Percentiles rank a stretch among this genome's conserved stretches.
Evolutionary conservation across 2,797 vertebrate species (phyloP).

Genomic region (Pseudomugil gertrudae): DNA sequence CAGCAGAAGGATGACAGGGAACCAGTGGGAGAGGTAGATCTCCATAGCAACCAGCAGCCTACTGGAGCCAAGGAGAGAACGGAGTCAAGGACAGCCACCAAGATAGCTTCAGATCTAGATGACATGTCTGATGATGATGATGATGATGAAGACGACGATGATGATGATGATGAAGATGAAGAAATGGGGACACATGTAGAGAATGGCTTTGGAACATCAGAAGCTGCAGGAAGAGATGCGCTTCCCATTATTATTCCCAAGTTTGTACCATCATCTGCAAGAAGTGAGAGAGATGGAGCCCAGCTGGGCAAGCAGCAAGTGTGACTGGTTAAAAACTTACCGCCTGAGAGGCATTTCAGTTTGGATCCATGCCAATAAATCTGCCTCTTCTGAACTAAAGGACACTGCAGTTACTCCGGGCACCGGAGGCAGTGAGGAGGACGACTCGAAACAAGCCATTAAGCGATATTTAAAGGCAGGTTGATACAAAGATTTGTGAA

Average conservation of each 20-base stretch:
- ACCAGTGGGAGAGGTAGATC: constrained; percentile 71
- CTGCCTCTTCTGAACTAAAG: constrained; percentile 71
- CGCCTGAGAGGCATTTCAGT: constrained; percentile 39
- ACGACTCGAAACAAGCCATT: constrained; percentile 77
- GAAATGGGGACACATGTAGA: constrained; percentile 86
- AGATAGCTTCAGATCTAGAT: constrained; percentile 80
- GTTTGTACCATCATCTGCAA: constrained; percentile 85
- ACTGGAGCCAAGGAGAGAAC: constrained; percentile 34
- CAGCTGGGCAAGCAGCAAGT: constrained; percentile 92
- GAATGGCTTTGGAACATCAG: constrained; percentile 80
- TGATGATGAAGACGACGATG: constrained; percentile 43
- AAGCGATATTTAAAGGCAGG: constrained; percentile 46
- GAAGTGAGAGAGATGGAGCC: constrained; percentile 79
- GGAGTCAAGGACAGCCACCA: constrained; percentile 42
- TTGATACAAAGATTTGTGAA: constrained; percentile 52
- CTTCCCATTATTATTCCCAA: constrained; percentile 86
- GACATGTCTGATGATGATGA: constrained; percentile 80
- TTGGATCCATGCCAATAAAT: constrained; percentile 67
- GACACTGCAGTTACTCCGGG: constrained; percentile 31
- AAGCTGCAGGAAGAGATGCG: constrained; percentile 82
- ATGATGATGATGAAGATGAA: constrained; percentile 46
- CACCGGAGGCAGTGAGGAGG: constrained; percentile 33
- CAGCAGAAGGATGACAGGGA: constrained; percentile 55
- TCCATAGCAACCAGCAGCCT: constrained; percentile 47
- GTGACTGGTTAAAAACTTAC: constrained; percentile 39